A percentile compares a stretch with the other conserved stretches of the same genome.
phyloP scores from a whole-genome alignment of 30 jellyfish, hydroid and myxozoan species.

The Sanderia malayensis region DNA sequence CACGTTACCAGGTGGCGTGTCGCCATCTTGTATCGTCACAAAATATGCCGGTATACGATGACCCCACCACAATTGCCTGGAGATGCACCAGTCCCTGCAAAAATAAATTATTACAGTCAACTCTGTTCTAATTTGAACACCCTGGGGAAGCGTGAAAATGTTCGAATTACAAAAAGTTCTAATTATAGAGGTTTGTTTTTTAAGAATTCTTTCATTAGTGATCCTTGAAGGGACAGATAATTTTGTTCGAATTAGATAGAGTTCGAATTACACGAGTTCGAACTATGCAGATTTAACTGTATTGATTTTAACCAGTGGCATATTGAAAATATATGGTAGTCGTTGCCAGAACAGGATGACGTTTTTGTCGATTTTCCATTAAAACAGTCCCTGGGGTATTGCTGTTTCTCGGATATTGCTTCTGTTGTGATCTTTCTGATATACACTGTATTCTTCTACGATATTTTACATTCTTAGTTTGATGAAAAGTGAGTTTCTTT shows the following conservation, averaged over 20 bases:
- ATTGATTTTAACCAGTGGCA: not conserved
- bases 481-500: not conserved
- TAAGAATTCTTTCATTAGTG: too few relatives aligned
- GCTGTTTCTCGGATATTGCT: not conserved
- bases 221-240: too few relatives aligned
- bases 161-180: too few relatives aligned
- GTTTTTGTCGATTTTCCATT: not conserved
- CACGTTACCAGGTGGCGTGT: slow-evolving; percentile 36
- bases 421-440: not conserved
- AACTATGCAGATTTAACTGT: too few relatives aligned
- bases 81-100: slow-evolving; percentile 96
- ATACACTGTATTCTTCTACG: not conserved
- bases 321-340: not conserved
- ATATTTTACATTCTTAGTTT: not conserved
- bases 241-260: too few relatives aligned
- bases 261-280: too few relatives aligned
- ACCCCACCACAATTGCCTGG: slow-evolving; percentile 99
- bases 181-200: too few relatives aligned
- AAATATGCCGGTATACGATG: slow-evolving; percentile 98
- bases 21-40: slow-evolving; percentile 65
- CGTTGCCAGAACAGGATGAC: not conserved
- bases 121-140: too few relatives aligned
- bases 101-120: too few relatives aligned
- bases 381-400: not conserved
- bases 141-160: too few relatives aligned